Percentiles rank a stretch among this genome's conserved stretches.
Conservation (phyloP, 2,797 vertebrate genomes). For the Xiphorhynchus erythropygius region DNA sequence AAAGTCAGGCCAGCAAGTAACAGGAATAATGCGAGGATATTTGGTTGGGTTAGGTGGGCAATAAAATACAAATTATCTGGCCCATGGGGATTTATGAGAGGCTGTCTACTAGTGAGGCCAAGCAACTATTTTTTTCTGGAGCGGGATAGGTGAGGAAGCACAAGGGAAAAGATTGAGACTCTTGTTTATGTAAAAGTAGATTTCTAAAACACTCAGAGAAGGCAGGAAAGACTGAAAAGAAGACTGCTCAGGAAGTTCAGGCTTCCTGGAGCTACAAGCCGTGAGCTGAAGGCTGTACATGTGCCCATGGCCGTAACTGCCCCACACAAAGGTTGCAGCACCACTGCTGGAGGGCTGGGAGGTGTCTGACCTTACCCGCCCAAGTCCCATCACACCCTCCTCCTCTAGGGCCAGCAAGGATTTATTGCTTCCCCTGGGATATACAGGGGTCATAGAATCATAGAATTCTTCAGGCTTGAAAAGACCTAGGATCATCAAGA, state of each 20-base stretch:
- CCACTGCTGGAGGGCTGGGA: neutral
- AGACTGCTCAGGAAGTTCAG: neutral
- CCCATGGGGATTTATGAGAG: neutral
- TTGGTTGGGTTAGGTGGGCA: neutral
- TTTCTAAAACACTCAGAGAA: neutral
- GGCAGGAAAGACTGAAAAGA: neutral
- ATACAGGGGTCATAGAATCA: neutral
- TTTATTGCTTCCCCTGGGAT: neutral
- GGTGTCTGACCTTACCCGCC: neutral
- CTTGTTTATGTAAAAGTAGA: neutral
- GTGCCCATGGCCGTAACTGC: neutral
- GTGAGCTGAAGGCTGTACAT: neutral
- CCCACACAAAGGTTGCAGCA: neutral
- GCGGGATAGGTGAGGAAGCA: neutral
- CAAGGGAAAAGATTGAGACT: neutral
- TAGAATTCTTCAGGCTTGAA: neutral
- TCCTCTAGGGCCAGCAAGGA: neutral
- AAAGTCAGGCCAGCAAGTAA: neutral
- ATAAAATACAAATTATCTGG: neutral
- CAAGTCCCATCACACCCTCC: neutral
- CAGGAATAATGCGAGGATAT: neutral
- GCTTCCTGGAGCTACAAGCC: neutral
- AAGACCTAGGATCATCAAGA: neutral
- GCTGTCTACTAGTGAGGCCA: neutral
- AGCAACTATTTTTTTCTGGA: neutral